These are phyloP conservation scores for Actinernus sp. DNA, from an alignment of 92 coral and sea anemone genomes.

Conservation along the genomic window DNA sequence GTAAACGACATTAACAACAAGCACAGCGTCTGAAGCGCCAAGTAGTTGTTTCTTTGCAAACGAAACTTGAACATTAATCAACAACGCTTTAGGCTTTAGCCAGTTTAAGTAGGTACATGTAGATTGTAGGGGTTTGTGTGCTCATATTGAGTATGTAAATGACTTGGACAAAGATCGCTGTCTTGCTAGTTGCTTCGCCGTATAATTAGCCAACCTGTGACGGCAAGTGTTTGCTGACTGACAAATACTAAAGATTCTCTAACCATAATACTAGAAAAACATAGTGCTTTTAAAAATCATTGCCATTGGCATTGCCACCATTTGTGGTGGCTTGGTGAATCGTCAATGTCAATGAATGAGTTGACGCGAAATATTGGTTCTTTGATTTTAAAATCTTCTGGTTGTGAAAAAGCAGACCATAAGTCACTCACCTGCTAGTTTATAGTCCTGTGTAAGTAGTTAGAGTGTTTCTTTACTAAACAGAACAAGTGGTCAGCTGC, in stretches of 20 bases:
- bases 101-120: too few species aligned
- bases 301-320: too few species aligned
- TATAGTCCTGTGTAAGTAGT: slow-evolving; percentile 2
- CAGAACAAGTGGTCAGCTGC: slow-evolving; percentile 21
- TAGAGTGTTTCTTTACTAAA: slow-evolving; percentile 18
- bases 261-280: too few species aligned
- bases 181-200: slow-evolving; percentile 5
- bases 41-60: slow-evolving; percentile 22
- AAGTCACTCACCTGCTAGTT: slow-evolving; percentile 8
- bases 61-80: slow-evolving; percentile 19
- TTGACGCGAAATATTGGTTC: too few species aligned
- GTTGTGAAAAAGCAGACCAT: neutral
- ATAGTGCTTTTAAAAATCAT: too few species aligned
- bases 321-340: too few species aligned
- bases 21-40: slow-evolving; percentile 13
- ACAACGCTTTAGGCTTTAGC: too few species aligned
- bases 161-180: slow-evolving; percentile 1
- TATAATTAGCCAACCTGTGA: neutral
- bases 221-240: neutral
- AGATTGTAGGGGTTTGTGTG: slow-evolving; percentile 28
- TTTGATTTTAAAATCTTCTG: neutral
- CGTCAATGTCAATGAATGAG: too few species aligned
- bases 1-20: slow-evolving; percentile 13
- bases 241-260: too few species aligned
- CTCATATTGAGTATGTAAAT: slow-evolving; percentile 19